Evolutionary conservation across 1,140 invertebrate genomes (phyloP), one percentile per base, ranked within the genome.

Genomic region (Meloidogyne hapla): DNA sequence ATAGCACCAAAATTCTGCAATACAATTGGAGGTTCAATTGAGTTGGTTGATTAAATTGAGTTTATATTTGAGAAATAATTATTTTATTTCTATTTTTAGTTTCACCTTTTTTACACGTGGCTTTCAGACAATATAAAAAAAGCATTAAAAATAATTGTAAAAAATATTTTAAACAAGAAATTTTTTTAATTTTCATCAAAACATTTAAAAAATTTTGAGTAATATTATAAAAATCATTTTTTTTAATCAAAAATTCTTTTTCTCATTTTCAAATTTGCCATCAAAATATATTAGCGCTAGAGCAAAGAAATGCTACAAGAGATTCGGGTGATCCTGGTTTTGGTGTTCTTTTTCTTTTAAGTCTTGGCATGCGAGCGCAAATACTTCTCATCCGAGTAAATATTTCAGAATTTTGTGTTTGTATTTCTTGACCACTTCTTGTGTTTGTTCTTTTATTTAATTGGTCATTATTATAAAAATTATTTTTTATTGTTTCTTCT

Each of bases 301-400:
- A 23, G 56, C 71, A 73, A 21, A 73, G 13, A 21, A 65, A 73
- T 15, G 71, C 71, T 2, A 73, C 71, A 28, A 73, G 23, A 61
- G 71, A 73, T 61, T 73, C 71, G 13, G 71, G 71, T 2, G 71
- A 65, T 33, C 71, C 71, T 1, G 71, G 71, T 38, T 61, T 61
- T 64, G 71, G 71, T 15, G 71, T 63, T 23, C 71, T 61, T 18
- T 73, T 73, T 42, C 71, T 61, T 64, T 73, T 73, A 61, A 73
- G 71, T 23, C 71, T 42, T 9, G 61, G 61, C 71, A 73, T 73
- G 13, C 71, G 71, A 3, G 40, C 71, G 38, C 71, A 73, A 25
- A 73, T 73, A 38, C 28, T 73, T 12, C 71, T 28, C 71, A 73
- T 73, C 18, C 71, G 45, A 42, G 71, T 61, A 38, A 73, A 73